Percentiles rank a stretch among this genome's conserved stretches.
These are phyloP conservation scores for Acleris cristana DNA, from an alignment of 2,888 invertebrate genomes.

Conservation along the genomic window DNA sequence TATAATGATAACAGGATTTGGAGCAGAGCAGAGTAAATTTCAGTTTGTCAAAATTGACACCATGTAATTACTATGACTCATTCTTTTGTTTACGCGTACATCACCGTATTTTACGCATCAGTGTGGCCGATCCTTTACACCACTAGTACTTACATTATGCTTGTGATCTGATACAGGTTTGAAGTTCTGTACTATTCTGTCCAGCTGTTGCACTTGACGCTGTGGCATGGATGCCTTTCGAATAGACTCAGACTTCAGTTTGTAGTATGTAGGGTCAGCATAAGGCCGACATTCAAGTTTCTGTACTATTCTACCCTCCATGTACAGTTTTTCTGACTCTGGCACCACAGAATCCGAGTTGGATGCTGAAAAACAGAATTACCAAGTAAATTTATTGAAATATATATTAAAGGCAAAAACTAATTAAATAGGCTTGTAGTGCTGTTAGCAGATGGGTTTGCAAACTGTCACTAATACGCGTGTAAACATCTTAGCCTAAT, in stretches of 20 bases:
- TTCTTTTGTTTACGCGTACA: no score
- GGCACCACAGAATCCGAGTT: conserved; percentile 87
- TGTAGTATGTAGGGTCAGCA: conserved; percentile 95
- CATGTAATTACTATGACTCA: no score
- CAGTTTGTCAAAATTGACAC: no score
- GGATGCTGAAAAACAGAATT: conserved; percentile 72
- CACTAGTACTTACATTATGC: conserved; percentile 88
- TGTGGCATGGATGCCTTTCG: conserved; percentile 93
- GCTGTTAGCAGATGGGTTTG: no score
- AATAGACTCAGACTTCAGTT: conserved; percentile 94
- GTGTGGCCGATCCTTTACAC: background rate
- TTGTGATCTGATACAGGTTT: conserved; percentile 97
- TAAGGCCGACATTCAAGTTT: conserved; percentile 96
- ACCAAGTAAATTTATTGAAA: background rate
- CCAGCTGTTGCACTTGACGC: conserved; percentile 93
- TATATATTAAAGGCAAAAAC: no score
- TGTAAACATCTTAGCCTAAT: no score
- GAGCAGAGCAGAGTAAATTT: no score
- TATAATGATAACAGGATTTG: no score
- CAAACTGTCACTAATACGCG: no score
- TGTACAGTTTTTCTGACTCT: conserved; percentile 91
- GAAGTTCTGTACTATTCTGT: conserved; percentile 93
- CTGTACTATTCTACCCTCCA: conserved; percentile 98
- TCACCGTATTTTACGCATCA: no score
- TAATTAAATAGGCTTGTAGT: no score